These are phyloP conservation scores for Papilio polytes DNA, from an alignment of 1,140 invertebrate genomes.

Conservation along the genomic window DNA sequence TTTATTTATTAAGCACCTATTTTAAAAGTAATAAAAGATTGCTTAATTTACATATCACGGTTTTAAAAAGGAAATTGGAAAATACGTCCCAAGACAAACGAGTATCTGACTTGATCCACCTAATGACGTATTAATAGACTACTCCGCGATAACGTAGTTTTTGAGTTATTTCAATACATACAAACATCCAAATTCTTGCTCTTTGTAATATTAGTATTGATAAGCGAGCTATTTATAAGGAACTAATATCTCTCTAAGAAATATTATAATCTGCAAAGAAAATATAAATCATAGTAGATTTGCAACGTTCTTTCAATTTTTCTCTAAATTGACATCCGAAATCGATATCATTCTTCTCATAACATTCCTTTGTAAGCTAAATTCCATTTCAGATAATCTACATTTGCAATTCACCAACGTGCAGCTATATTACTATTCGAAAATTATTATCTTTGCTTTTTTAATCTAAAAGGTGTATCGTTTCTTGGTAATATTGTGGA, in stretches of 20 bases:
- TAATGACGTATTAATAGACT: neutral
- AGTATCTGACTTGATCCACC: neutral
- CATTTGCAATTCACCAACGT: slow-evolving; percentile 17
- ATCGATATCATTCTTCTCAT: slow-evolving; percentile 23
- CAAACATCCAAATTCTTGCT: no score
- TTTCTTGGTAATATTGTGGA: neutral
- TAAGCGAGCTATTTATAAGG: neutral
- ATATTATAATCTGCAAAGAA: neutral
- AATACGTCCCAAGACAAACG: neutral
- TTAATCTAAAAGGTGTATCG: neutral
- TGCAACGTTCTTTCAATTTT: neutral
- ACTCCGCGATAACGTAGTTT: no score
- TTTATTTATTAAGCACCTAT: no score
- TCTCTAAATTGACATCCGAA: slow-evolving; percentile 21
- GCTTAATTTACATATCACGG: no score
- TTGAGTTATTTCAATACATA: no score
- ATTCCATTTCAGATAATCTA: slow-evolving; percentile 19
- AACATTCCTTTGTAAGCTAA: slow-evolving; percentile 28
- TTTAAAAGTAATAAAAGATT: no score
- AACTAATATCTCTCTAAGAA: neutral
- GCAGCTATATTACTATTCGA: neutral
- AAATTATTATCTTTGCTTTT: neutral
- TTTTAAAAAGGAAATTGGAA: neutral
- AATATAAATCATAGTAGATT: slow-evolving; percentile 12
- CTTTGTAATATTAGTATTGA: neutral